Evolutionary conservation across 2,113 vertebrate genomes (phyloP).

Genomic region (Microtus pennsylvanicus): DNA sequence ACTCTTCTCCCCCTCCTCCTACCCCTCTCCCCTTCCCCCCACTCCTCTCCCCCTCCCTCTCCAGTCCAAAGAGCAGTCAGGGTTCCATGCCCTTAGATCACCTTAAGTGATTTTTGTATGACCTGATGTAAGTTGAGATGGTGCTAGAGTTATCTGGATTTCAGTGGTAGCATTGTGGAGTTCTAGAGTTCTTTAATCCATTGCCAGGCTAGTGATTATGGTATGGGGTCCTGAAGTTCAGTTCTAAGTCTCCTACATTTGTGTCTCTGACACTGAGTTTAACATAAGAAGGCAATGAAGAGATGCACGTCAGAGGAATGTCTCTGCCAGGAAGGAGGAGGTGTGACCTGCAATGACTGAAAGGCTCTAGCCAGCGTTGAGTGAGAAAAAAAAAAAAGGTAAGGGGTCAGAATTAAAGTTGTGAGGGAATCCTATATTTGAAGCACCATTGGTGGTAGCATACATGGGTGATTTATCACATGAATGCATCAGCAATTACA

Average conservation of each 20-base stretch:
- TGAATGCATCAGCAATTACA: background rate
- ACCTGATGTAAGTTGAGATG: background rate
- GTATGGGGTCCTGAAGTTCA: background rate
- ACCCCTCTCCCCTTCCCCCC: too few species aligned
- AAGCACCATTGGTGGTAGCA: background rate
- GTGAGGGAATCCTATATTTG: background rate
- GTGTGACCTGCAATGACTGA: background rate
- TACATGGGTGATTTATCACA: background rate
- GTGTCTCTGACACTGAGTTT: background rate
- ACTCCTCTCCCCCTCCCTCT: too few species aligned
- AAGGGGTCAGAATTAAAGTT: background rate
- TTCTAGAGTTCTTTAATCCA: background rate
- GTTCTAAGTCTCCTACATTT: background rate
- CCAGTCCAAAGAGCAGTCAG: too few species aligned
- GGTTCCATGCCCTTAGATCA: too few species aligned
- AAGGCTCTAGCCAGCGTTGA: background rate
- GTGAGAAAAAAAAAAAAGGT: too few species aligned
- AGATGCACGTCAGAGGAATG: background rate
- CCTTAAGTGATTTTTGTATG: background rate
- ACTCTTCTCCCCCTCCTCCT: too few species aligned
- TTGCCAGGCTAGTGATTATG: background rate
- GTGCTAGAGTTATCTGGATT: constrained; percentile 2
- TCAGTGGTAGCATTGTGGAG: background rate
- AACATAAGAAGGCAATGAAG: background rate
- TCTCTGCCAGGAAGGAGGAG: background rate